A percentile compares a stretch with the other conserved stretches of the same genome.
Conservation (phyloP, 2,113 vertebrate species). For the Benthochromis sp. region DNA sequence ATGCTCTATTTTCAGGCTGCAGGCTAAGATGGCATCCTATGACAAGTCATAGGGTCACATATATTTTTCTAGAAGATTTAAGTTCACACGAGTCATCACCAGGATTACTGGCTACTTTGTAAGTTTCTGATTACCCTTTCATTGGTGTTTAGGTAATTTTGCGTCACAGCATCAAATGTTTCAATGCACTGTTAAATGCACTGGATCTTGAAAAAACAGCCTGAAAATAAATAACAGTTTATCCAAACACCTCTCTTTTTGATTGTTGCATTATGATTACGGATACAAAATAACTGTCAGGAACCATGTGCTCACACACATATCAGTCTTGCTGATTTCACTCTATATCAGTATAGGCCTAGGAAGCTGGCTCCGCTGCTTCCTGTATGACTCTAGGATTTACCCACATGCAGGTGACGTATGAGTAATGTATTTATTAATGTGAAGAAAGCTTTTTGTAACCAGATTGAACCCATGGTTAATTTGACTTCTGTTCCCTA, state of each 20-base stretch:
- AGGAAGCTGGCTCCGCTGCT: background rate
- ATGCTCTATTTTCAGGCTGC: background rate
- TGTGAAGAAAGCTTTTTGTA: background rate
- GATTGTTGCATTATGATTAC: background rate
- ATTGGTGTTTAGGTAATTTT: background rate
- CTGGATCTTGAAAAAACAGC: background rate
- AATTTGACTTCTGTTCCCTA: background rate
- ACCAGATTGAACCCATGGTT: background rate
- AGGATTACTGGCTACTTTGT: background rate
- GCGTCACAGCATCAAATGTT: background rate
- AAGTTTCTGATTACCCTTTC: background rate
- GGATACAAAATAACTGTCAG: background rate
- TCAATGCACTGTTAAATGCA: background rate
- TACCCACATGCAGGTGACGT: background rate
- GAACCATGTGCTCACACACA: background rate
- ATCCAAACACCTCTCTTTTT: background rate
- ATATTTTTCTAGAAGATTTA: background rate
- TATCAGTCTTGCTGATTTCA: background rate
- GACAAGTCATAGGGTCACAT: background rate
- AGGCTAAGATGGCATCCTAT: background rate
- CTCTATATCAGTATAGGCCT: rapidly evolving
- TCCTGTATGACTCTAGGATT: background rate
- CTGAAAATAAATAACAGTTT: background rate
- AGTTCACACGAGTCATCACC: background rate
- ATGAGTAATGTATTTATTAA: background rate